Evolutionary conservation across 2,888 invertebrate species (phyloP).

Genomic region (Theretra japonica): DNA sequence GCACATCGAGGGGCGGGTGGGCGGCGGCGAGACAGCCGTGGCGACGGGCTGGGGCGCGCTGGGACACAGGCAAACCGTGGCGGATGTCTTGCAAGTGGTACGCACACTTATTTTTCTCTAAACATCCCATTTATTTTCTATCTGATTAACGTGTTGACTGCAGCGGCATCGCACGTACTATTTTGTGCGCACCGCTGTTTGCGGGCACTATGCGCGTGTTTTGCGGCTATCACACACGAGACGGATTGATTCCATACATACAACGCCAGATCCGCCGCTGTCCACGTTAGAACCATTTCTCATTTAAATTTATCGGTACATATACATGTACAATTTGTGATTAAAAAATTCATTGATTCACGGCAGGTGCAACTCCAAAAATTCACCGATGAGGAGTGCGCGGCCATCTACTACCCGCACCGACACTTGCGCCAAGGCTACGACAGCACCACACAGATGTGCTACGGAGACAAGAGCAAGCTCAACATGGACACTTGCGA

Average conservation of each 20-base stretch:
- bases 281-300: too few relatives aligned
- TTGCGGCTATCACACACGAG: too few relatives aligned
- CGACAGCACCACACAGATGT: conserved; percentile 53
- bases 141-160: too few relatives aligned
- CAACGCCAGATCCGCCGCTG: too few relatives aligned
- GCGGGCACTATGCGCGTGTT: too few relatives aligned
- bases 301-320: too few relatives aligned
- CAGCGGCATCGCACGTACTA: too few relatives aligned
- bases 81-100: conserved; percentile 20
- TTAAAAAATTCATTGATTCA: too few relatives aligned
- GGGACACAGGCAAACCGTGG: neutral
- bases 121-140: too few relatives aligned
- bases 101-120: neutral
- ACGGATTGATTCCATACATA: too few relatives aligned
- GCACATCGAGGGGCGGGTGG: conserved; percentile 1
- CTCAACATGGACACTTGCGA: conserved; percentile 65
- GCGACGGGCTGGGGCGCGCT: conserved; percentile 17
- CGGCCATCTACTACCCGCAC: conserved; percentile 39
- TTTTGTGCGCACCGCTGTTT: too few relatives aligned
- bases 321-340: too few relatives aligned
- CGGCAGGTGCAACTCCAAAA: conserved; percentile 58
- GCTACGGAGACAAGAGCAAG: conserved; percentile 58
- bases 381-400: conserved; percentile 53
- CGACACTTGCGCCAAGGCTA: conserved; percentile 53
- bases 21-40: neutral